phyloP scores from a whole-genome alignment of 2,113 vertebrate species.

The Labrus mixtus region DNA sequence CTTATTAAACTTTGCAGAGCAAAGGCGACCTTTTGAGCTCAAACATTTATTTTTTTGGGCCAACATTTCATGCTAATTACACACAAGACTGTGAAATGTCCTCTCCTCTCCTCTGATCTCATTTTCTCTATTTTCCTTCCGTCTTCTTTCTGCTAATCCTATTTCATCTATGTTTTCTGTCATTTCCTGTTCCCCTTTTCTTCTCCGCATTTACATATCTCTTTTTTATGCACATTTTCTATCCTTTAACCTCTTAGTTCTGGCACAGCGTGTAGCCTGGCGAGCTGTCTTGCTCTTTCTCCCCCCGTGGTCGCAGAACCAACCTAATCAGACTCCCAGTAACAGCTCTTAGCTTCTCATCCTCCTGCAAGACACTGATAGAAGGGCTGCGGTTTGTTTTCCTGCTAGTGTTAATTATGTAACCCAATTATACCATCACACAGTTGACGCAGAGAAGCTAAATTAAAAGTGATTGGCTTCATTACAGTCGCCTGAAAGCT shows the following conservation, averaged over 20 bases:
- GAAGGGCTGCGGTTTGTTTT: slow-evolving; percentile 74
- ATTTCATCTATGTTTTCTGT: slow-evolving; percentile 14
- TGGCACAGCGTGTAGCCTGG: slow-evolving; percentile 24
- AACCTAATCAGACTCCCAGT: slow-evolving; percentile 67
- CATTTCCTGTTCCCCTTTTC: not conserved
- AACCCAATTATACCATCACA: slow-evolving; percentile 81
- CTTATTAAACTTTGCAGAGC: slow-evolving; percentile 10
- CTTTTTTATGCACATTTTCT: not conserved
- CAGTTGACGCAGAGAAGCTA: slow-evolving; percentile 68
- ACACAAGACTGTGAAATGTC: slow-evolving; percentile 18
- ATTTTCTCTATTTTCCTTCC: not conserved
- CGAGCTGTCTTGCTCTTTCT: slow-evolving; percentile 54
- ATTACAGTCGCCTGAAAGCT: slow-evolving; percentile 73
- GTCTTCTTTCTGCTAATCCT: slow-evolving; percentile 12
- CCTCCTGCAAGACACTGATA: slow-evolving; percentile 73
- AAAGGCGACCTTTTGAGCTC: slow-evolving; percentile 46
- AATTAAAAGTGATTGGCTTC: slow-evolving; percentile 83
- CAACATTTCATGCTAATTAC: slow-evolving; percentile 63
- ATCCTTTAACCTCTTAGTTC: slow-evolving; percentile 56
- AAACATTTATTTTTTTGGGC: slow-evolving; percentile 52
- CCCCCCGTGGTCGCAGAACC: slow-evolving; percentile 49
- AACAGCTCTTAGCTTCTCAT: slow-evolving; percentile 49
- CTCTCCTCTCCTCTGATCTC: slow-evolving; percentile 3
- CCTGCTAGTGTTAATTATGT: slow-evolving; percentile 79
- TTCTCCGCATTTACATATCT: not conserved